phyloP scores from a whole-genome alignment of 2,113 vertebrate genomes.

The Xenus cinereus region DNA sequence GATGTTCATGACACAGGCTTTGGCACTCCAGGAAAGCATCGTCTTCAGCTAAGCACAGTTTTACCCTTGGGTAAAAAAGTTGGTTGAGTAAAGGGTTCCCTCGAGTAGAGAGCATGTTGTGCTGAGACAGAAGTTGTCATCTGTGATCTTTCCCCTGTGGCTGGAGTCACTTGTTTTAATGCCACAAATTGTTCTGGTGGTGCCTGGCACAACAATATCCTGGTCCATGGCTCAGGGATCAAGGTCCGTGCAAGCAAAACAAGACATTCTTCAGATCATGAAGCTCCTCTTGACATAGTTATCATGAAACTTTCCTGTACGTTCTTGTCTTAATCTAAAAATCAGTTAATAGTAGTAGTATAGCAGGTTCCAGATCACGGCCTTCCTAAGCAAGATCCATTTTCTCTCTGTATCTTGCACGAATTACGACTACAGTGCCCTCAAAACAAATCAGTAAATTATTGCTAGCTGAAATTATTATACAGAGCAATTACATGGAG shows the following conservation, averaged over 20 bases:
- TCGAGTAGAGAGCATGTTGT: neutral
- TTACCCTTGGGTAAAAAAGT: neutral
- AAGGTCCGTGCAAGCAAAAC: neutral
- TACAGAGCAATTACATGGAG: neutral
- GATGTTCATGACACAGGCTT: neutral
- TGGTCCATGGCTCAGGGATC: neutral
- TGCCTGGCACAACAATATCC: neutral
- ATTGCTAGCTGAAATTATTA: neutral
- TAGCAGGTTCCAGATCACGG: neutral
- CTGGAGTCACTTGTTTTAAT: neutral
- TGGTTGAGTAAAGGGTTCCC: neutral
- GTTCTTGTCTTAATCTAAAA: neutral
- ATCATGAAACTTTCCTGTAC: neutral
- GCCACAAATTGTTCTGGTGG: neutral
- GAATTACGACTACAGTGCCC: neutral
- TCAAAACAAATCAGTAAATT: constrained; percentile 22
- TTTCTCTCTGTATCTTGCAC: neutral
- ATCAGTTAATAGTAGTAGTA: neutral
- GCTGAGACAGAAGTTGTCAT: neutral
- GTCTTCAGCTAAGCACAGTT: neutral
- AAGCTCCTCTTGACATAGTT: neutral
- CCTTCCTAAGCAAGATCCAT: neutral
- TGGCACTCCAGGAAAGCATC: neutral
- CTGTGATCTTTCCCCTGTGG: neutral
- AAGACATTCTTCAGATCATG: neutral